phyloP scores from a whole-genome alignment of 2,797 vertebrate species.

The Pterois miles region DNA sequence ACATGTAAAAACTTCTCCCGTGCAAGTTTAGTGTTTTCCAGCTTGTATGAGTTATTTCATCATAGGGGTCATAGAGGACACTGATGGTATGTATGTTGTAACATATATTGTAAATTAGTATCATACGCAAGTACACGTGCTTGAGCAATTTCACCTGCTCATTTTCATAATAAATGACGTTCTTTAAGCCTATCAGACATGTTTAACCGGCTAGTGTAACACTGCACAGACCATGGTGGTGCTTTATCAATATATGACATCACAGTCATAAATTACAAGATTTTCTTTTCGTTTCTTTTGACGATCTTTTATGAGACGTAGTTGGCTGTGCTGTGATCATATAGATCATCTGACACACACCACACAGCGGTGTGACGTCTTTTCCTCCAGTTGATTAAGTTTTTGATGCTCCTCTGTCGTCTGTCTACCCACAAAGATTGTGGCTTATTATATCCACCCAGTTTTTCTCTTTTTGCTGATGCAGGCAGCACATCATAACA shows the following conservation, averaged over 20 bases:
- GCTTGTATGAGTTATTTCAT: background rate
- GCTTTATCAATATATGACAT: background rate
- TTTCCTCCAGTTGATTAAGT: background rate
- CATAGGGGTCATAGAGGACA: background rate
- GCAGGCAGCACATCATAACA: background rate
- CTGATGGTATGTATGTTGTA: background rate
- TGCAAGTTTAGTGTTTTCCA: background rate
- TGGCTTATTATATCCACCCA: background rate
- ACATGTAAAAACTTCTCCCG: background rate
- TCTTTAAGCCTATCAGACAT: background rate
- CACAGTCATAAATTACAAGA: background rate
- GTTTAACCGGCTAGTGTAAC: background rate
- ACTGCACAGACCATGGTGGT: background rate
- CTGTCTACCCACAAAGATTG: constrained; percentile 8
- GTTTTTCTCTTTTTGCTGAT: background rate
- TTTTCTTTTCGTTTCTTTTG: background rate
- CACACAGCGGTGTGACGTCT: background rate
- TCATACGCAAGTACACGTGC: background rate
- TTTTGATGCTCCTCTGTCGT: background rate
- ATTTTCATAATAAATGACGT: background rate
- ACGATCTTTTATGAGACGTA: background rate
- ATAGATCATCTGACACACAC: background rate
- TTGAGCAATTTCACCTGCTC: background rate
- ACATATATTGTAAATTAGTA: background rate
- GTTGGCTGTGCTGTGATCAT: background rate